These are phyloP conservation scores for Raja brachyura DNA, from an alignment of 2,113 vertebrate genomes.

Conservation along the genomic window DNA sequence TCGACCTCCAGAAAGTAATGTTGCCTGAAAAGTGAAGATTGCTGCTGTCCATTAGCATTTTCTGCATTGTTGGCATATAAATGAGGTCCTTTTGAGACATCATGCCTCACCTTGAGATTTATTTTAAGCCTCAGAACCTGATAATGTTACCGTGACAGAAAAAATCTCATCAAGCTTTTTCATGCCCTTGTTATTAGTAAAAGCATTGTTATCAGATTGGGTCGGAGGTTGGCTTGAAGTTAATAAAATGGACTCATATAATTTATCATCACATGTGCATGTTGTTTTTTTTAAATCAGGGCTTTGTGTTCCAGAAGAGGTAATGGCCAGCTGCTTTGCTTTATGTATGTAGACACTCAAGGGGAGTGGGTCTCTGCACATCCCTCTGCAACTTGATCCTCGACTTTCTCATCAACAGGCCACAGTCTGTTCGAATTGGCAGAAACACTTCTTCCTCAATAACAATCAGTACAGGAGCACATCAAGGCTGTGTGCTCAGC, in stretches of 20 bases:
- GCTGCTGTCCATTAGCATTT: background rate
- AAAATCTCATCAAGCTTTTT: background rate
- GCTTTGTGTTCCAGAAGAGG: background rate
- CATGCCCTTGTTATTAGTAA: background rate
- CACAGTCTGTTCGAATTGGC: no score
- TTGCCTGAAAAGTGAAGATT: background rate
- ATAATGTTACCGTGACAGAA: background rate
- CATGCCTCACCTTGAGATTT: slow-evolving; percentile 10
- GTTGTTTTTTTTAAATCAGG: background rate
- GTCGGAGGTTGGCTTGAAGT: background rate
- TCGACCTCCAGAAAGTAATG: background rate
- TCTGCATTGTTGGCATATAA: background rate
- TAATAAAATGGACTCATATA: slow-evolving; percentile 22
- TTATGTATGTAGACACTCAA: background rate
- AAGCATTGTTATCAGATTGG: background rate
- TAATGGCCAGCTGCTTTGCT: background rate
- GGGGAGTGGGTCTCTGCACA: no score
- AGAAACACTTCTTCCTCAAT: no score
- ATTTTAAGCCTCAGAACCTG: background rate
- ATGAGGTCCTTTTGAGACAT: background rate
- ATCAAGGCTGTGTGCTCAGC: no score
- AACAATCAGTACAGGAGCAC: no score
- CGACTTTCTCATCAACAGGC: no score
- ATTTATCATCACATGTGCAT: background rate
- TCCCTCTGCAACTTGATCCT: no score